Conservation (phyloP, 2,888 invertebrate species). For the Sphaerolaimus hirsutus region DNA sequence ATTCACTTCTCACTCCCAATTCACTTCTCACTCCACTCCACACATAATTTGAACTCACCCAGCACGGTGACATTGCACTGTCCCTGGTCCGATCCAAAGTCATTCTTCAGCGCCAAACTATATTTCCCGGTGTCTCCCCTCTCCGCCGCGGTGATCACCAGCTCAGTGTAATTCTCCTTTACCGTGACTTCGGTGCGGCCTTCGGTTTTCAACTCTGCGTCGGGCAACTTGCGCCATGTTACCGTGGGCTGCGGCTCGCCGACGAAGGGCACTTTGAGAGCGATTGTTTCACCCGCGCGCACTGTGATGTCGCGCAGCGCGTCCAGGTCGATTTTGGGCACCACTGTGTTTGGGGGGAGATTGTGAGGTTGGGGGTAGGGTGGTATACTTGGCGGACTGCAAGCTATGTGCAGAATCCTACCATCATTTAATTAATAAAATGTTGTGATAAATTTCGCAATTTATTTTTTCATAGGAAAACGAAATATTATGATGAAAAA, state of each 20-base stretch:
- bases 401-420: no score
- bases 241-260: slow-evolving; percentile 78
- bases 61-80: slow-evolving; percentile 63
- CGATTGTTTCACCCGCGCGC: slow-evolving; percentile 67
- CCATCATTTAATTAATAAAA: no score
- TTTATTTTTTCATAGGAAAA: no score
- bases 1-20: no score
- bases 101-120: slow-evolving; percentile 61
- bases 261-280: slow-evolving; percentile 73
- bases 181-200: slow-evolving; percentile 65
- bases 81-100: slow-evolving; percentile 72
- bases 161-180: slow-evolving; percentile 55
- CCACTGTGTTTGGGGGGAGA: no score
- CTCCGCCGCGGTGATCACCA: slow-evolving; percentile 68
- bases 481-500: no score
- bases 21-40: no score
- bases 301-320: slow-evolving; percentile 67
- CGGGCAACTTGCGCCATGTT: slow-evolving; percentile 52
- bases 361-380: no score
- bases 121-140: slow-evolving; percentile 70
- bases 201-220: slow-evolving; percentile 41
- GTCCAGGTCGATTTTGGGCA: slow-evolving; percentile 66
- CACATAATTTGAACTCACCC: no score
- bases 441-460: no score
- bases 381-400: no score